A percentile compares a stretch with the other conserved stretches of the same genome.
Conservation (phyloP, 2,888 invertebrate species). For the Chromoteleia sp. region DNA sequence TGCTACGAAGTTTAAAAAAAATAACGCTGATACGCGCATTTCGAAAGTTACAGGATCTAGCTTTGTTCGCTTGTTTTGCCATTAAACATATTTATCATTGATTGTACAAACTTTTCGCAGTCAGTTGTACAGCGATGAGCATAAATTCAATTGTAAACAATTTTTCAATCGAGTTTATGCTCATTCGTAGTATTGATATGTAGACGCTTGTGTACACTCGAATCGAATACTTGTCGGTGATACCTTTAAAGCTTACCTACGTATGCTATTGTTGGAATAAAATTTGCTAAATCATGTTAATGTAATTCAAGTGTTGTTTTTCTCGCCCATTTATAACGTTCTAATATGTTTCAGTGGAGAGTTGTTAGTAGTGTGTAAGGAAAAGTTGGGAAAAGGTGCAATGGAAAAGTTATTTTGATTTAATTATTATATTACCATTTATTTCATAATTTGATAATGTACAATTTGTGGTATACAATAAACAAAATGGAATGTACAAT, state of each 20-base stretch:
- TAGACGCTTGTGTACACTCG: background rate
- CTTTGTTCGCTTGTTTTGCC: conserved; percentile 12
- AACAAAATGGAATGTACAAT: no score
- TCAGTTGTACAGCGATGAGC: background rate
- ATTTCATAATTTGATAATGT: no score
- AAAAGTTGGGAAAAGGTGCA: no score
- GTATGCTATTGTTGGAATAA: background rate
- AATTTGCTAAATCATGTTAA: background rate
- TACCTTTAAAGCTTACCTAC: background rate
- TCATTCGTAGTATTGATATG: background rate
- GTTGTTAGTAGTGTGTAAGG: no score
- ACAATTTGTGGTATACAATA: no score
- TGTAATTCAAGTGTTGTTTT: no score
- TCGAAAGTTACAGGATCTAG: conserved; percentile 1
- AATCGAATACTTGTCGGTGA: background rate
- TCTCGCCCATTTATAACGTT: no score
- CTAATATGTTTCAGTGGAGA: no score
- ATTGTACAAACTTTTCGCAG: conserved; percentile 20
- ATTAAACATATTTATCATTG: conserved; percentile 27
- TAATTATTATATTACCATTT: no score
- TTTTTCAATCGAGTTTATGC: conserved; percentile 12
- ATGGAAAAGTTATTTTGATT: no score
- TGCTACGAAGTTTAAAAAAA: conserved; percentile 16
- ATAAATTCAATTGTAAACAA: background rate
- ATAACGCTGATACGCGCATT: no score